Percentiles rank a stretch among this genome's conserved stretches.
These are phyloP conservation scores for Quadroppia sp. DNA, from an alignment of 2,888 invertebrate genomes.

Conservation along the genomic window DNA sequence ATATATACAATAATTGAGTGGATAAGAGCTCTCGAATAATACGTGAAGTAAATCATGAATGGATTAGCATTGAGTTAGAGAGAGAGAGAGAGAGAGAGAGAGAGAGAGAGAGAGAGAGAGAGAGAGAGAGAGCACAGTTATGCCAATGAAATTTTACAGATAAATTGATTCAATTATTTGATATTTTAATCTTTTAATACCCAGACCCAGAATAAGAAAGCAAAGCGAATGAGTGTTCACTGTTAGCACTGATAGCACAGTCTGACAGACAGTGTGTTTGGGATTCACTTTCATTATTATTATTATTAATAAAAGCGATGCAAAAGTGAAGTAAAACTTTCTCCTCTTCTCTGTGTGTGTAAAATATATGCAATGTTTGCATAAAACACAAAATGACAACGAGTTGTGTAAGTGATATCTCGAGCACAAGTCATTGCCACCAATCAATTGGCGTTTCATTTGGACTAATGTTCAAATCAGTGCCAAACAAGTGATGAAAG, in stretches of 20 bases:
- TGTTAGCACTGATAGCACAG: background rate
- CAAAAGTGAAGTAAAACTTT: background rate
- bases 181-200: conserved; percentile 31
- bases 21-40: conserved; percentile 1
- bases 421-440: conserved; percentile 11
- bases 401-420: conserved; percentile 33
- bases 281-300: background rate
- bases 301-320: background rate
- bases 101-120: background rate
- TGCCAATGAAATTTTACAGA: conserved; percentile 28
- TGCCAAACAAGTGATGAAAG: conserved; percentile 31
- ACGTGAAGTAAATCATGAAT: conserved; percentile 22
- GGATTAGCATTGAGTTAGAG: background rate
- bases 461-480: conserved; percentile 5
- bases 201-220: background rate
- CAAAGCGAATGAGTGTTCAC: background rate
- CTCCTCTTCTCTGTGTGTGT: background rate
- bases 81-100: background rate
- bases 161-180: conserved; percentile 29
- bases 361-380: conserved; percentile 6
- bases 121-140: background rate
- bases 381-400: conserved; percentile 3
- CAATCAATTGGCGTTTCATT: background rate
- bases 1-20: background rate
- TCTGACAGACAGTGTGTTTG: too few relatives aligned